A percentile compares a stretch with the other conserved stretches of the same genome.
Conservation (phyloP, 2,113 vertebrate species). For the Campylomormyrus tamandua region DNA sequence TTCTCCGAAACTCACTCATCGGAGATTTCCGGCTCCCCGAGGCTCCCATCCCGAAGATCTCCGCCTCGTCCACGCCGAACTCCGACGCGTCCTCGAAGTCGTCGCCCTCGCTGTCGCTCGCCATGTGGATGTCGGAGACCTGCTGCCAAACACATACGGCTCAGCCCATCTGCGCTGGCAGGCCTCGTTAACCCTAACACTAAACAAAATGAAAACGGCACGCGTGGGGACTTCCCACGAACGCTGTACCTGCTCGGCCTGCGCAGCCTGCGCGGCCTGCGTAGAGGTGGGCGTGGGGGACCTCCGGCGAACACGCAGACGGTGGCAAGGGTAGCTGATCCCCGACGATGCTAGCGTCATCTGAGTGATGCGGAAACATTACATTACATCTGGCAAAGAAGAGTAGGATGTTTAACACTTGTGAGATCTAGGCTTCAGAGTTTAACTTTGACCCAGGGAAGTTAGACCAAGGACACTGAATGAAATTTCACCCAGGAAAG, state of each 20-base stretch:
- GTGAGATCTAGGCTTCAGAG: background rate
- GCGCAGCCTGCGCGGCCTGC: slow-evolving; percentile 65
- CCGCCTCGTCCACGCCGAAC: slow-evolving; percentile 94
- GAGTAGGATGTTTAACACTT: background rate
- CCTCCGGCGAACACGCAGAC: slow-evolving; percentile 85
- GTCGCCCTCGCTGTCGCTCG: slow-evolving; percentile 95
- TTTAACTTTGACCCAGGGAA: background rate
- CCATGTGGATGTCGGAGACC: slow-evolving; percentile 95
- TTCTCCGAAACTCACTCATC: slow-evolving; percentile 76
- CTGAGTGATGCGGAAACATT: slow-evolving; percentile 53
- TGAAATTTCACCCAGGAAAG: background rate
- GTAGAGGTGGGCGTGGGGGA: slow-evolving; percentile 80
- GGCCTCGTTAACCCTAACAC: background rate
- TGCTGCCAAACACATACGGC: slow-evolving; percentile 43
- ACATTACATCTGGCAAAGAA: background rate
- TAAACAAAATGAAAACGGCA: background rate
- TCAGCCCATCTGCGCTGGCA: background rate
- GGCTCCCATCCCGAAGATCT: slow-evolving; percentile 89
- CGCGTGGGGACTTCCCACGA: background rate
- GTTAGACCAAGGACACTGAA: background rate
- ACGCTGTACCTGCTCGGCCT: slow-evolving; percentile 76
- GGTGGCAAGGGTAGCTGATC: slow-evolving; percentile 89
- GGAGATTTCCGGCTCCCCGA: slow-evolving; percentile 86
- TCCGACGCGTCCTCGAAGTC: slow-evolving; percentile 97
- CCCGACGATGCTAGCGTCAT: slow-evolving; percentile 87